phyloP scores from a whole-genome alignment of 2,113 vertebrate species.

The Boulengeromyrus knoepffleri region DNA sequence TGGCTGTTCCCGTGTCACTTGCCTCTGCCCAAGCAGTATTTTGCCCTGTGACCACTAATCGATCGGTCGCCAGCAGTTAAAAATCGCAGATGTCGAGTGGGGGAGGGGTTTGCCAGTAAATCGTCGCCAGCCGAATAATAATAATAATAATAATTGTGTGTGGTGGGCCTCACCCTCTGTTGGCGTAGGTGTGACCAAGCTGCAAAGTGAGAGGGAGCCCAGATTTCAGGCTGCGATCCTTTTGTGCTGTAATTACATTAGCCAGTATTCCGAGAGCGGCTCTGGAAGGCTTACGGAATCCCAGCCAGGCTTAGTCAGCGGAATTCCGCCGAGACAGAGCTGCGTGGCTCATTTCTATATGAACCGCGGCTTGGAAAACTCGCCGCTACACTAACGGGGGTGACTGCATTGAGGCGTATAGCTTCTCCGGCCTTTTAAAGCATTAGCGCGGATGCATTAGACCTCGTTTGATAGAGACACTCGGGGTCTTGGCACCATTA shows the following conservation, averaged over 20 bases:
- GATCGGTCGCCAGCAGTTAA: neutral
- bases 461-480: conserved; percentile 33
- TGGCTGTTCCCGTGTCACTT: neutral
- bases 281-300: conserved; percentile 29
- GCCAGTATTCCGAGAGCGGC: conserved; percentile 23
- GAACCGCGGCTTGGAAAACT: conserved; percentile 24
- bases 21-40: neutral
- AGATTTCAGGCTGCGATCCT: conserved; percentile 28
- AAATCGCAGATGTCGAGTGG: neutral
- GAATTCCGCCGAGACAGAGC: conserved; percentile 24
- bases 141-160: neutral
- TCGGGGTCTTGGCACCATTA: conserved; percentile 11
- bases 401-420: conserved; percentile 24
- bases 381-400: conserved; percentile 15
- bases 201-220: conserved; percentile 16
- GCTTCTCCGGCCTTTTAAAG: conserved; percentile 39
- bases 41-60: neutral
- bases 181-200: conserved; percentile 13
- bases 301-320: conserved; percentile 39
- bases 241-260: conserved; percentile 42
- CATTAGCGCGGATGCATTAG: conserved; percentile 35
- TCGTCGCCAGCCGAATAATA: neutral
- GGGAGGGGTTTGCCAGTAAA: neutral
- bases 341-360: conserved; percentile 26
- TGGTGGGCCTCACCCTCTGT: neutral